Evolutionary conservation across 2,113 vertebrate genomes (phyloP).

Genomic region (Amblyopsis rosae): DNA sequence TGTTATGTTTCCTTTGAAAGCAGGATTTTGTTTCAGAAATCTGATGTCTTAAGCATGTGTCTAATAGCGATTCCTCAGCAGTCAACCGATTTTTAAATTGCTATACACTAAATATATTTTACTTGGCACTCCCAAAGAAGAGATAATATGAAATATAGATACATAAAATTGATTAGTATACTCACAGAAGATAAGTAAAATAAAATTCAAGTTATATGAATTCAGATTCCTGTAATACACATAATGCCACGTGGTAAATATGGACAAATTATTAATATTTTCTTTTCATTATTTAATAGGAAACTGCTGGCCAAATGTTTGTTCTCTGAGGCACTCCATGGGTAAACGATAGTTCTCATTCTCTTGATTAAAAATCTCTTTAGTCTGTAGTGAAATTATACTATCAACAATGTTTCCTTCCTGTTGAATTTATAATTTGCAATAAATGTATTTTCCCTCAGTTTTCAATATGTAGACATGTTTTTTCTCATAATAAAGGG

Average conservation of each 20-base stretch:
- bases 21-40: conserved; percentile 99
- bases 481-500: conserved; percentile 83
- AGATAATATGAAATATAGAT: conserved; percentile 65
- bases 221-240: conserved; percentile 59
- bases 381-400: conserved; percentile 79
- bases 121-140: conserved; percentile 65
- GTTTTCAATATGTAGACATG: conserved; percentile 74
- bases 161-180: conserved; percentile 45
- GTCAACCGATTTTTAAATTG: conserved; percentile 63
- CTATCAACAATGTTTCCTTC: conserved; percentile 77
- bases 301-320: conserved; percentile 37
- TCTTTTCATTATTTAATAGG: conserved; percentile 24
- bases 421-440: conserved; percentile 82
- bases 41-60: conserved; percentile 80
- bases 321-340: conserved; percentile 62
- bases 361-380: conserved; percentile 70
- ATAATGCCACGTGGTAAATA: conserved; percentile 39
- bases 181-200: conserved; percentile 49
- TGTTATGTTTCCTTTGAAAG: conserved; percentile 71
- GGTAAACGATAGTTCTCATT: conserved; percentile 63
- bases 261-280: conserved; percentile 35
- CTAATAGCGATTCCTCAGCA: conserved; percentile 65
- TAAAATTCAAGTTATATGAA: conserved; percentile 62
- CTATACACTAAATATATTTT: conserved; percentile 73
- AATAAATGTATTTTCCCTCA: conserved; percentile 83